A percentile compares a stretch with the other conserved stretches of the same genome.
Evolutionary conservation across 2,797 vertebrate species (phyloP).

Genomic region (Poliocrania exsul): DNA sequence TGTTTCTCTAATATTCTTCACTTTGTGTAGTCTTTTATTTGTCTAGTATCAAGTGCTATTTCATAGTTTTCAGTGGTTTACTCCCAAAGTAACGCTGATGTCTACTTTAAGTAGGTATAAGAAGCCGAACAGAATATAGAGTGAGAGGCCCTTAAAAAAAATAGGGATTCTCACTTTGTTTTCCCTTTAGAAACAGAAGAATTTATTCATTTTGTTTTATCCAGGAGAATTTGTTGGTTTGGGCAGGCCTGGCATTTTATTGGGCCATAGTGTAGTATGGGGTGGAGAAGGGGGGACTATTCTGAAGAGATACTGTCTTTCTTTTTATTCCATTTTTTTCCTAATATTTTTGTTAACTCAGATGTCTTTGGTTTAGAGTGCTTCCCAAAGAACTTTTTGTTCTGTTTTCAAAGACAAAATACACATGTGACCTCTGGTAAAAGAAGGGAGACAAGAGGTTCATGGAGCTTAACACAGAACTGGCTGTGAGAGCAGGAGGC

Average conservation of each 20-base stretch:
- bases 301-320: background rate
- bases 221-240: background rate
- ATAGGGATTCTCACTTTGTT: fast-evolving
- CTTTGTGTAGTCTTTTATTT: background rate
- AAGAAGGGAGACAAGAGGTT: background rate
- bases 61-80: background rate
- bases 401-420: background rate
- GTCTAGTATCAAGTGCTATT: background rate
- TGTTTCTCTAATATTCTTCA: background rate
- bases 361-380: background rate
- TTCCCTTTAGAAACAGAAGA: background rate
- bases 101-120: background rate
- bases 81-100: background rate
- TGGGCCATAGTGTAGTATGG: background rate
- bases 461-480: background rate
- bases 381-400: background rate
- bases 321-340: fast-evolving
- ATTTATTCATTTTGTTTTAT: background rate
- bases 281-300: too few species aligned
- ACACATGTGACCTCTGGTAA: background rate
- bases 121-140: background rate
- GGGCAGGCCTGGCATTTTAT: background rate
- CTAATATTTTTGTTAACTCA: background rate
- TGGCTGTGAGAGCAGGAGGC: background rate
- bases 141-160: background rate